Evolutionary conservation across 2,888 invertebrate genomes (phyloP).

Genomic region (Apamea epomidion): DNA sequence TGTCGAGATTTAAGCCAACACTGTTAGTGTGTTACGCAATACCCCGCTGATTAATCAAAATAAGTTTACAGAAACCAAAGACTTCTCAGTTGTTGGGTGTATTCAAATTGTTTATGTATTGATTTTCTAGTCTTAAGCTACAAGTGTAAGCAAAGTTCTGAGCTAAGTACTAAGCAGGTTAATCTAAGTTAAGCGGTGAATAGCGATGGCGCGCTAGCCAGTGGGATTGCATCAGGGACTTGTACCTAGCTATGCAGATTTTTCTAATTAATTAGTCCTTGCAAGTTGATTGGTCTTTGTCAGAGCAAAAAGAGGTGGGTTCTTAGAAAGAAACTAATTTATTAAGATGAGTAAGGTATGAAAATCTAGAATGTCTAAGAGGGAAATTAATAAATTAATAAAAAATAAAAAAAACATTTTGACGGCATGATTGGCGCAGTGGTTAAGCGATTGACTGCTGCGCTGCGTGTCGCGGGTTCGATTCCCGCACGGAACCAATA

Average conservation of each 20-base stretch:
- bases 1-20: too few species aligned
- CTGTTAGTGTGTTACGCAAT: too few species aligned
- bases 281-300: slow-evolving; percentile 25
- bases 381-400: neutral
- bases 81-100: neutral
- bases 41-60: neutral
- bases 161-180: slow-evolving; percentile 14
- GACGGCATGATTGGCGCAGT: too few species aligned
- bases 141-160: slow-evolving; percentile 16
- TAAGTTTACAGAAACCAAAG: neutral
- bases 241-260: slow-evolving; percentile 33
- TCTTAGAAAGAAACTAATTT: neutral
- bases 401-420: too few species aligned
- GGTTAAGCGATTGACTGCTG: too few species aligned
- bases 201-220: slow-evolving; percentile 12
- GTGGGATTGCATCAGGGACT: slow-evolving; percentile 23
- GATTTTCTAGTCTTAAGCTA: slow-evolving; percentile 2
- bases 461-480: too few species aligned
- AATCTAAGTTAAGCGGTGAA: slow-evolving; percentile 24
- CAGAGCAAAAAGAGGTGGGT: neutral
- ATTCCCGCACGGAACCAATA: too few species aligned
- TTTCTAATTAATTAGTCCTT: slow-evolving; percentile 18
- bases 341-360: neutral
- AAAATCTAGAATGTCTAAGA: neutral
- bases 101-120: neutral